Base-by-base conservation (phyloP, 2,888 invertebrate genomes). In the Dugesia japonica region DNA sequence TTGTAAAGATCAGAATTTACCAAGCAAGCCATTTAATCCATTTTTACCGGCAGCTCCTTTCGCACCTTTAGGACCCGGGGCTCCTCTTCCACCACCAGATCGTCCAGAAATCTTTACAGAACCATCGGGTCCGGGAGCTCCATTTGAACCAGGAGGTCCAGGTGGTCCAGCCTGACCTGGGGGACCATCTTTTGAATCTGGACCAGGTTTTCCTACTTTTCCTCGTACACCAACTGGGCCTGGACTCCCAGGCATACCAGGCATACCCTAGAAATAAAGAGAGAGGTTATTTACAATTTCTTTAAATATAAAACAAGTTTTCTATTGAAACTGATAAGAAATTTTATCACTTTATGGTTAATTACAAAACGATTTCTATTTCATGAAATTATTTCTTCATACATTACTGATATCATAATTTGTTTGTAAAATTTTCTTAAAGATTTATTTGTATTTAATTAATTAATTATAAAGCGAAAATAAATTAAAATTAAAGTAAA, bases 21-120 rank as follows among this genome's bases (percentile, higher is more conserved):
- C 74, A 7, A 71, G 38, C 4, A 38, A 26, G 38, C 79, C 79
- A 26, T 74, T 31, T 15, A 71, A 26, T 73, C 79, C 79, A 78
- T 28, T 56, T 33, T 71, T 33, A 42, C 79, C 79, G 1, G 79
- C 77, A 42, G 79, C 78, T 78, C 80, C 81, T 72, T 79, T 77
- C 28, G 78, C 72, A 77, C 71, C 28, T 56, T 15, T 26, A 9
- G 26, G 27, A 76, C 75, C 75, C 20, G 42, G 75, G 20, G 26
- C 1, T 71, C 56, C 56, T 56, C 56, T n/a, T 56, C 56, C 56
- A 56, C 56, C 56, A 7, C 81, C 81, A 71, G 80, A 79, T 38
- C 79, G 42, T 23, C 77, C 79, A n/a, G 77, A n/a, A 42, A 23
- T 56, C 17, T 56, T 56, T n/a, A 56, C 23, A 13, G 56, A 56